phyloP scores from a whole-genome alignment of 30 jellyfish, hydroid and myxozoan species.

The Pseudorhiza aurosa region DNA sequence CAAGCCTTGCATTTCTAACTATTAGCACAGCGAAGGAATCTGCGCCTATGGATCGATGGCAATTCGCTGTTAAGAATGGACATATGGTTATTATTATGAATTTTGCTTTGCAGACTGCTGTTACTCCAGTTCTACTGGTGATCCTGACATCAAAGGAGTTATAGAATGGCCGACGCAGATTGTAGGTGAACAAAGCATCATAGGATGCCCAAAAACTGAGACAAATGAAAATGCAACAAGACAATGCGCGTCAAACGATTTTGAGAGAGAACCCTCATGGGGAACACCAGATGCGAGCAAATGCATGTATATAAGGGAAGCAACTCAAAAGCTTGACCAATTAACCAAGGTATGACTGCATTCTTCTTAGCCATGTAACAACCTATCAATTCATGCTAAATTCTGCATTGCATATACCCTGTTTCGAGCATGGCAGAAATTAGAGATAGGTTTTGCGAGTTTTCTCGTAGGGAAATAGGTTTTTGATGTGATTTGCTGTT shows the following conservation, averaged over 20 bases:
- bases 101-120: constrained; percentile 21
- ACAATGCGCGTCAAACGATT: constrained; percentile 12
- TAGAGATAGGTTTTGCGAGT: too few relatives aligned
- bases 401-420: too few relatives aligned
- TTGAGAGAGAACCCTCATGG: constrained; percentile 41
- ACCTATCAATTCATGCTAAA: too few relatives aligned
- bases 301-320: constrained; percentile 31
- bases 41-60: too few relatives aligned
- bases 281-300: constrained; percentile 1
- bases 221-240: constrained; percentile 30
- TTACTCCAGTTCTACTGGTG: constrained; percentile 5
- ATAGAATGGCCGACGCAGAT: constrained; percentile 34
- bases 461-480: too few relatives aligned
- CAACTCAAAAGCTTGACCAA: constrained; percentile 2
- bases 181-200: background rate
- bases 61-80: too few relatives aligned
- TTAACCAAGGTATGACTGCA: constrained; percentile 38
- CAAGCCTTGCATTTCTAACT: too few relatives aligned
- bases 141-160: constrained; percentile 25
- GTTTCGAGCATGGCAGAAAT: too few relatives aligned
- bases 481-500: too few relatives aligned
- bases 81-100: too few relatives aligned
- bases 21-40: too few relatives aligned
- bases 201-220: constrained; percentile 1
- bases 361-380: too few relatives aligned